These are phyloP conservation scores for Limnothrissa miodon DNA, from an alignment of 2,113 vertebrate species.

Conservation along the genomic window DNA sequence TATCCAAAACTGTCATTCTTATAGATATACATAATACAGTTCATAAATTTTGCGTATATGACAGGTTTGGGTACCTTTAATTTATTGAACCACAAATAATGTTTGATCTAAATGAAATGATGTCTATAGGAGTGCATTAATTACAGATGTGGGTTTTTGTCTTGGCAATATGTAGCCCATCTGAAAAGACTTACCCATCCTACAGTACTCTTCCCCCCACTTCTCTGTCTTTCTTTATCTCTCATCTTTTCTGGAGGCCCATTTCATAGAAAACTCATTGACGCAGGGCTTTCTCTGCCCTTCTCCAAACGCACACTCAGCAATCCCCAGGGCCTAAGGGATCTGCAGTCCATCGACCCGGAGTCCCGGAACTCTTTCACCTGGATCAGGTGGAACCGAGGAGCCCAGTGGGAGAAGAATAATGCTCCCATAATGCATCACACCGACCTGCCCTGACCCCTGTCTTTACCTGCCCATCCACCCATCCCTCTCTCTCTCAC, in stretches of 20 bases:
- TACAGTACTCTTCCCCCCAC: background rate
- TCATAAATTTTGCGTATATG: too few species aligned
- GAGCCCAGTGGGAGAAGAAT: background rate
- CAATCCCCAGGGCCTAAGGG: constrained; percentile 93
- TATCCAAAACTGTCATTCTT: too few species aligned
- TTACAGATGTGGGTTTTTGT: constrained; percentile 26
- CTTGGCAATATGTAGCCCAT: background rate
- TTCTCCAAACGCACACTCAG: constrained; percentile 97
- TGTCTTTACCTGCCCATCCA: too few species aligned
- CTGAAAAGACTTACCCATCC: background rate
- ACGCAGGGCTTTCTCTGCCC: constrained; percentile 95
- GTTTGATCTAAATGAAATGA: background rate
- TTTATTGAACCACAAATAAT: too few species aligned
- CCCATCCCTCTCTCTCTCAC: too few species aligned
- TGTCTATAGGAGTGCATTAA: background rate
- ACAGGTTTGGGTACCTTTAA: too few species aligned
- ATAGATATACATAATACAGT: too few species aligned
- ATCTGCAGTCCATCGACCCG: constrained; percentile 95
- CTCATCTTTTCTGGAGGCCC: constrained; percentile 74
- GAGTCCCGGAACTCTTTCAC: constrained; percentile 99
- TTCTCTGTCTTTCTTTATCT: background rate
- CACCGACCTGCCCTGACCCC: constrained; percentile 2
- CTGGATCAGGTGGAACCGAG: constrained; percentile 94
- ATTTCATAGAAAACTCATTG: constrained; percentile 98
- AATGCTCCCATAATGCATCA: background rate